phyloP scores from a whole-genome alignment of 2,888 invertebrate species.

The Cactoblastis cactorum region DNA sequence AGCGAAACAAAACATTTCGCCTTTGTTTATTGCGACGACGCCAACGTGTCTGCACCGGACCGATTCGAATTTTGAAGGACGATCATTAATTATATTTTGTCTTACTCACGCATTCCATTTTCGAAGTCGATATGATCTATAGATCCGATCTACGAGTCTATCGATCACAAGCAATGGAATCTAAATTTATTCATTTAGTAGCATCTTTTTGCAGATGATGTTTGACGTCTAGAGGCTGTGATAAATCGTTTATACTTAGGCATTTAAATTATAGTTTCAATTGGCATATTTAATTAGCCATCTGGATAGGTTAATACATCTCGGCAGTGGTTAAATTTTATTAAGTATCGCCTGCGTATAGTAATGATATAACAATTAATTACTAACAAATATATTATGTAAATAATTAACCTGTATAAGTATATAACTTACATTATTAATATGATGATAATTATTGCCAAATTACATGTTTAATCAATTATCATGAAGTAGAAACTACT shows the following conservation, averaged over 20 bases:
- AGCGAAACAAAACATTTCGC: conserved; percentile 64
- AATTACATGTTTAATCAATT: no score
- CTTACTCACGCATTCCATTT: conserved; percentile 79
- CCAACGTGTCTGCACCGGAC: conserved; percentile 76
- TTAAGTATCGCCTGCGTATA: background rate
- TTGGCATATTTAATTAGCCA: conserved; percentile 42
- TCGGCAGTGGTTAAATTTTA: conserved; percentile 7
- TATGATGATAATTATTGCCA: no score
- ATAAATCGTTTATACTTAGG: conserved; percentile 49
- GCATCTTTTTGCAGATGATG: conserved; percentile 71
- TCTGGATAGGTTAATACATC: conserved; percentile 18
- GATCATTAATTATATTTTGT: conserved; percentile 79
- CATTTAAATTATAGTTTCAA: conserved; percentile 47
- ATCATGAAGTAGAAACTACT: no score
- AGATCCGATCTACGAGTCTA: conserved; percentile 75
- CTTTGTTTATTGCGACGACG: conserved; percentile 76
- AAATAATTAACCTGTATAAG: background rate
- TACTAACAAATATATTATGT: conserved; percentile 2
- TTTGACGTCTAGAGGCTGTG: conserved; percentile 51
- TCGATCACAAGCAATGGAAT: conserved; percentile 74
- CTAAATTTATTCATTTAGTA: conserved; percentile 76
- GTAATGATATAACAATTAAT: conserved; percentile 10
- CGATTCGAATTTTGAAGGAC: conserved; percentile 73
- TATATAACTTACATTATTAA: background rate
- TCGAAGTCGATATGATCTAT: conserved; percentile 76